phyloP scores from a whole-genome alignment of 2,113 vertebrate genomes.

The Melanostigma gelatinosum region DNA sequence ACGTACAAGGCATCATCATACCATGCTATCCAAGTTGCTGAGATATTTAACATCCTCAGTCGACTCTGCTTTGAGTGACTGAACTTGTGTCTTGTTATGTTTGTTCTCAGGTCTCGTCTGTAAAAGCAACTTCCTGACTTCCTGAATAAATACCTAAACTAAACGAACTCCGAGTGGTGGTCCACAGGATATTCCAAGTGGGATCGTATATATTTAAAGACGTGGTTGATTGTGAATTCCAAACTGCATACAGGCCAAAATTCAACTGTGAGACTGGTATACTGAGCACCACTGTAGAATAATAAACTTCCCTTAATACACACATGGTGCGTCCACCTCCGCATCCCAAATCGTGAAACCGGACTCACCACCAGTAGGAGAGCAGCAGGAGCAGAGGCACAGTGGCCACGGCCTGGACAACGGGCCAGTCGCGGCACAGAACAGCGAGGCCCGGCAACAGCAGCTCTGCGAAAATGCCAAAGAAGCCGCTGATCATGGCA shows the following conservation, averaged over 20 bases:
- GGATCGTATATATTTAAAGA: not conserved
- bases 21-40: not conserved
- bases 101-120: not conserved
- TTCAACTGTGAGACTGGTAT: not conserved
- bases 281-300: not conserved
- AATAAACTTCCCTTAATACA: not conserved
- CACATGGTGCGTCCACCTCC: not conserved
- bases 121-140: not conserved
- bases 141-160: not conserved
- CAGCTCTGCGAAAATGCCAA: conserved; percentile 86
- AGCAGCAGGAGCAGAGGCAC: conserved; percentile 85
- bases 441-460: conserved; percentile 86
- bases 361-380: conserved; percentile 89
- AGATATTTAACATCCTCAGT: not conserved
- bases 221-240: not conserved
- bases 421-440: conserved; percentile 85
- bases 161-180: not conserved
- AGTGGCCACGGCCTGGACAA: conserved; percentile 88
- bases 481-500: conserved; percentile 86
- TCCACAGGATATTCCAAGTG: not conserved
- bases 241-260: not conserved
- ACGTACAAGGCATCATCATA: not conserved
- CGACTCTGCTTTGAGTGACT: not conserved
- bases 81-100: not conserved
- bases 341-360: not conserved